These are phyloP conservation scores for Rhynchotus rufescens DNA, from an alignment of 2,797 vertebrate species.

Conservation along the genomic window DNA sequence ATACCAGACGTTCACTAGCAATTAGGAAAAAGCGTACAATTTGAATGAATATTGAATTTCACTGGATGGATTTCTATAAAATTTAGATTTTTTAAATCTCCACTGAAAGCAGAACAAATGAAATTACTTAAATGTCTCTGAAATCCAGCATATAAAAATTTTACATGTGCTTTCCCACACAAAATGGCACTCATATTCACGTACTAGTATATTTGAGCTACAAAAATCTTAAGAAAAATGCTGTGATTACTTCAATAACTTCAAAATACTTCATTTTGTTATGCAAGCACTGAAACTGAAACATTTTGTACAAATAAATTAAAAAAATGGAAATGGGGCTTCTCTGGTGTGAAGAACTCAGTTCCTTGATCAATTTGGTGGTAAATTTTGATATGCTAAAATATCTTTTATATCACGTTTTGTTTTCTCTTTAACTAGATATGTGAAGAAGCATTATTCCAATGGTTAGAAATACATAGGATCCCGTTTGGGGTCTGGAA, in stretches of 20 bases:
- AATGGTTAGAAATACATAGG: not conserved
- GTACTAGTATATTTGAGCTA: not conserved
- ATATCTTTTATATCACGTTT: not conserved
- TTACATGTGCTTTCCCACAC: not conserved
- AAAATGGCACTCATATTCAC: not conserved
- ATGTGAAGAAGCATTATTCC: not conserved
- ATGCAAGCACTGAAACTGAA: not conserved
- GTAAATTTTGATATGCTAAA: not conserved
- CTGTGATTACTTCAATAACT: not conserved
- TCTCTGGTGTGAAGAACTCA: not conserved
- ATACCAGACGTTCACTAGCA: not conserved
- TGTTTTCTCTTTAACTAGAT: not conserved
- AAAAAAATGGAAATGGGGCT: not conserved
- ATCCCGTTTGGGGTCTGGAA: not conserved
- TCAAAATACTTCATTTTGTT: not conserved
- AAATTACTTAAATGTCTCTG: not conserved
- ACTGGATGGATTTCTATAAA: rapidly evolving
- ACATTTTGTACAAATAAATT: not conserved
- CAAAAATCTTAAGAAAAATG: not conserved
- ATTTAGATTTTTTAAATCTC: not conserved
- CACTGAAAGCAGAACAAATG: not conserved
- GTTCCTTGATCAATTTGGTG: not conserved
- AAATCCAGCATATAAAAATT: not conserved
- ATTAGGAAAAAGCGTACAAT: not conserved
- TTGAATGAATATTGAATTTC: not conserved